Percentiles rank a stretch among this genome's conserved stretches.
Evolutionary conservation across 2,113 vertebrate genomes (phyloP).

Genomic region (Sisor rabdophorus): DNA sequence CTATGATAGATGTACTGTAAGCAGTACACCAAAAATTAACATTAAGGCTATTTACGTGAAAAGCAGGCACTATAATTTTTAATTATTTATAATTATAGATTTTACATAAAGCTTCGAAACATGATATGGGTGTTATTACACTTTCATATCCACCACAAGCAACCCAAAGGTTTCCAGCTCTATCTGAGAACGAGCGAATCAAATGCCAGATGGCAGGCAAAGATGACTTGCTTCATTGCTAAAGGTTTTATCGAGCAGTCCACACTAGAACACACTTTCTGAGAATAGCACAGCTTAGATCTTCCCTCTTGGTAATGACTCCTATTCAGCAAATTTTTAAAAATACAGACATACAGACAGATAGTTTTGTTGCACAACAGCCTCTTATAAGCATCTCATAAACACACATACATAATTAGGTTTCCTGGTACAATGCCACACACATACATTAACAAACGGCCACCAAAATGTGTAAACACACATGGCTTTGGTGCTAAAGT

Average conservation of each 20-base stretch:
- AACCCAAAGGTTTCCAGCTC: slow-evolving; percentile 58
- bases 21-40: slow-evolving; percentile 56
- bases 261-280: slow-evolving; percentile 68
- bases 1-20: slow-evolving; percentile 65
- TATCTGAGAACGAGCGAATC: slow-evolving; percentile 71
- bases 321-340: slow-evolving; percentile 62
- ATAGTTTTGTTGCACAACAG: slow-evolving; percentile 60
- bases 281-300: slow-evolving; percentile 70
- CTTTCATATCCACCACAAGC: neutral
- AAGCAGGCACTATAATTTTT: slow-evolving; percentile 57
- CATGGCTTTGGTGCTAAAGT: slow-evolving; percentile 67
- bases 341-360: slow-evolving; percentile 56
- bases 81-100: slow-evolving; percentile 56
- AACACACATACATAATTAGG: slow-evolving; percentile 59
- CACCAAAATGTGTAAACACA: slow-evolving; percentile 8
- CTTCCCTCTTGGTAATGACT: slow-evolving; percentile 70
- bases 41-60: slow-evolving; percentile 56
- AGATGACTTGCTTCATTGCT: slow-evolving; percentile 81
- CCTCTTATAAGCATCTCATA: slow-evolving; percentile 57
- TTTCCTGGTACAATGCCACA: slow-evolving; percentile 52
- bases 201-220: slow-evolving; percentile 84
- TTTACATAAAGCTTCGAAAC: slow-evolving; percentile 52
- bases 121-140: slow-evolving; percentile 45
- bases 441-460: slow-evolving; percentile 35
- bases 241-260: slow-evolving; percentile 75